A percentile compares a stretch with the other conserved stretches of the same genome.
Conservation (phyloP, 2,888 invertebrate species). For the Anaspis maculata region DNA sequence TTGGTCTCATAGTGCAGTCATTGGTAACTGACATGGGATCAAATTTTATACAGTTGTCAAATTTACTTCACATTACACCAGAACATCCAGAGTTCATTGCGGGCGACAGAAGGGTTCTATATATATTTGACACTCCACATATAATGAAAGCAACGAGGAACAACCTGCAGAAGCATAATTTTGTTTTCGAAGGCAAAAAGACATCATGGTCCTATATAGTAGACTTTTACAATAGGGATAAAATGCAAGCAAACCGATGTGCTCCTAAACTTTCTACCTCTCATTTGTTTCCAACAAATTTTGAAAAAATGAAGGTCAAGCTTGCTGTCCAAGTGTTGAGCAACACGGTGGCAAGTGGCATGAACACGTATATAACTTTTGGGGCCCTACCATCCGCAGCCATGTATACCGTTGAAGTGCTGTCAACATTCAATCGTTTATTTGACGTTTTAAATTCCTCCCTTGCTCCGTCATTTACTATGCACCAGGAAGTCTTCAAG, state of each 20-base stretch:
- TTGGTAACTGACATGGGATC: conserved; percentile 15
- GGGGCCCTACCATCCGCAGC: conserved; percentile 1
- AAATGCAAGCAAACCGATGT: conserved; percentile 5
- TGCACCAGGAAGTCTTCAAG: neutral
- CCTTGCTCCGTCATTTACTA: neutral
- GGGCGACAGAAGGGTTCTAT: conserved; percentile 13
- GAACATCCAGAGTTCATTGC: conserved; percentile 15
- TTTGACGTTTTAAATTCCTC: conserved; percentile 6
- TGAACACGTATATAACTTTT: conserved; percentile 1
- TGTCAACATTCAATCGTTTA: conserved; percentile 7
- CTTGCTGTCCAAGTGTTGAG: conserved; percentile 10
- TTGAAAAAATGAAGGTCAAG: conserved; percentile 21
- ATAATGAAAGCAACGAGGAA: conserved; percentile 18
- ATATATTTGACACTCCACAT: conserved; percentile 20
- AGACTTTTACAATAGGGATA: conserved; percentile 9
- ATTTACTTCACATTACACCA: conserved; percentile 10
- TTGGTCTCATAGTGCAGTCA: conserved; percentile 11
- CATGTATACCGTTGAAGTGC: conserved; percentile 2
- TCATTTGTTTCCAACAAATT: conserved; percentile 14
- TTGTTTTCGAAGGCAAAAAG: conserved; percentile 10
- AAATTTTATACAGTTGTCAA: conserved; percentile 12
- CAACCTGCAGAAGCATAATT: conserved; percentile 14
- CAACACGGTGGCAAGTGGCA: neutral
- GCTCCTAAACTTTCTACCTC: conserved; percentile 16
- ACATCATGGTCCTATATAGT: conserved; percentile 15